Percentiles rank a stretch among this genome's conserved stretches.
These are phyloP conservation scores for Lucilia cuprina DNA, from an alignment of 1,140 invertebrate species.

Conservation along the genomic window DNA sequence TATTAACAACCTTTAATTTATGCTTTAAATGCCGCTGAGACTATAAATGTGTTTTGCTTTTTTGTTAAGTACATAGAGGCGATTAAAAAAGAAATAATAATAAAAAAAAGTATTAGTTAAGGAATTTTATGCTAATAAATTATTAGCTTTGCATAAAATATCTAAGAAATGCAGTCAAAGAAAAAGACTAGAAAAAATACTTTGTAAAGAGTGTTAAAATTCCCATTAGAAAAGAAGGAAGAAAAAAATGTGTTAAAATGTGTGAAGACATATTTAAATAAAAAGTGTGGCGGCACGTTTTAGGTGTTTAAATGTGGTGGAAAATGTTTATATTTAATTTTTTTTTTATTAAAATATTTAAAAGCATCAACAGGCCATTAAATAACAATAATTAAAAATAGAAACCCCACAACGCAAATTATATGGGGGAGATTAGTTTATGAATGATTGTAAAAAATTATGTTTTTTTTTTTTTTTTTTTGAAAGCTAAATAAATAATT, in stretches of 20 bases:
- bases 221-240: background rate
- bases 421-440: constrained; percentile 7
- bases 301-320: background rate
- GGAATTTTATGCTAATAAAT: background rate
- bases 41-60: too few species aligned
- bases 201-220: background rate
- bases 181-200: too few species aligned
- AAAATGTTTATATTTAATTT: background rate
- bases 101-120: background rate
- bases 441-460: background rate
- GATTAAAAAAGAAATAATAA: background rate
- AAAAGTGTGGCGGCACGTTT: background rate
- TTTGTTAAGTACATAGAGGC: too few species aligned
- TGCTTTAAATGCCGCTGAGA: too few species aligned
- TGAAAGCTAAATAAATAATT: background rate
- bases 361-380: background rate
- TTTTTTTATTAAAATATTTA: background rate
- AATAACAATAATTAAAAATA: background rate
- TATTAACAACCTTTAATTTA: too few species aligned
- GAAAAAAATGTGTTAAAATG: background rate
- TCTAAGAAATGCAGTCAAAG: background rate
- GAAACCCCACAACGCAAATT: background rate
- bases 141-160: background rate
- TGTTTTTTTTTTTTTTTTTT: too few species aligned
- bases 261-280: background rate